phyloP scores from a whole-genome alignment of 2,888 invertebrate species.

The Hyalella azteca region DNA sequence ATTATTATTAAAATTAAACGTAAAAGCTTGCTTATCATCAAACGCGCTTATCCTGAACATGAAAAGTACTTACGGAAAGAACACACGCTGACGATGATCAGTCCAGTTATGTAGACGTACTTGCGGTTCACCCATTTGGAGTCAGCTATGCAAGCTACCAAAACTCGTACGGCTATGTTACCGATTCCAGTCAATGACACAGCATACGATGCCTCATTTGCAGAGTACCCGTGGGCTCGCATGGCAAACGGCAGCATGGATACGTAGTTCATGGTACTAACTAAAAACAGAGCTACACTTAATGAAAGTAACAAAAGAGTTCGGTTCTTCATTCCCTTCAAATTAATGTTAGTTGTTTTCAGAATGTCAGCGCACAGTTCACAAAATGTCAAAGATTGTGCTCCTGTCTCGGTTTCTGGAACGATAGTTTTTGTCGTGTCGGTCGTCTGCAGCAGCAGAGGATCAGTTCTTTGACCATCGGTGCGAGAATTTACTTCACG shows the following conservation, averaged over 20 bases:
- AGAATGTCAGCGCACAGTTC: neutral
- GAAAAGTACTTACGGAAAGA: constrained; percentile 8
- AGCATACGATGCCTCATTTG: constrained; percentile 43
- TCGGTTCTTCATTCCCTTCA: neutral
- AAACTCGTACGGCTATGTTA: constrained; percentile 40
- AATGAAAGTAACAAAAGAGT: neutral
- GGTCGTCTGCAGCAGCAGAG: neutral
- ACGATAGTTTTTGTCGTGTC: too few species aligned
- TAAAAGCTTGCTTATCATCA: too few species aligned
- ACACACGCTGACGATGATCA: neutral
- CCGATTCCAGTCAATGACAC: constrained; percentile 44
- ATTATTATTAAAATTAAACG: neutral
- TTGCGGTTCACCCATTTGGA: constrained; percentile 41
- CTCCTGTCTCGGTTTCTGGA: neutral
- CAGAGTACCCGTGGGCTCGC: constrained; percentile 42
- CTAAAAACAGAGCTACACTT: neutral
- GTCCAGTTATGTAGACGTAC: constrained; percentile 38
- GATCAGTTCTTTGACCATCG: neutral
- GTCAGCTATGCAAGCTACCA: constrained; percentile 38
- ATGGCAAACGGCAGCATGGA: constrained; percentile 34
- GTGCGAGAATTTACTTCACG: neutral
- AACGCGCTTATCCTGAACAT: too few species aligned
- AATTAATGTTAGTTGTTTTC: neutral
- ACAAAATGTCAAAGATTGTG: neutral
- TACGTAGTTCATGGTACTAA: constrained; percentile 2